Conservation (phyloP, 2,888 invertebrate genomes). For the Scaptomyza tumidula region DNA sequence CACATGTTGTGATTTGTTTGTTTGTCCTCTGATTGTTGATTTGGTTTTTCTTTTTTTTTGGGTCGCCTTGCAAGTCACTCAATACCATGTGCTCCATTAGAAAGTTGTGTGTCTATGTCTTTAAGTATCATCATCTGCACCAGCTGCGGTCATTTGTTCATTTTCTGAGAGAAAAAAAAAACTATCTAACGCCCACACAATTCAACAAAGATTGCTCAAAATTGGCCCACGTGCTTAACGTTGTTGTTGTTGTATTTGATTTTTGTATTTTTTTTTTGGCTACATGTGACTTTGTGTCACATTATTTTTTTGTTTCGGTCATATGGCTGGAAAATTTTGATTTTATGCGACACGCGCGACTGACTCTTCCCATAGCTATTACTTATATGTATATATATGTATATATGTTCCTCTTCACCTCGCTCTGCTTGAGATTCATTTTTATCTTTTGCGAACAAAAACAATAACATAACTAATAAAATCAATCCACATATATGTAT, state of each 20-base stretch:
- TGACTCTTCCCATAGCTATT: slow-evolving; percentile 27
- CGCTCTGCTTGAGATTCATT: slow-evolving; percentile 19
- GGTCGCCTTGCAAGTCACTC: slow-evolving; percentile 55
- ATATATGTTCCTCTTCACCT: slow-evolving; percentile 7
- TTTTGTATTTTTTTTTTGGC: slow-evolving; percentile 12
- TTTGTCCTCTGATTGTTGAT: slow-evolving; percentile 41
- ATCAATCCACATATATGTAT: slow-evolving; percentile 60
- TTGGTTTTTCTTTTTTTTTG: slow-evolving; percentile 32
- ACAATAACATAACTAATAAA: slow-evolving; percentile 56
- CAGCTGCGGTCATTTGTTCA: slow-evolving; percentile 36
- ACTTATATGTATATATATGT: neutral
- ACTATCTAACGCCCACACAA: slow-evolving; percentile 31
- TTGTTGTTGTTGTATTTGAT: neutral
- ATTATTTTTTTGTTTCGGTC: slow-evolving; percentile 14
- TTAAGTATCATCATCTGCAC: slow-evolving; percentile 14
- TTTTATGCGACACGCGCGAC: slow-evolving; percentile 53
- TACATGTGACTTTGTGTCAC: slow-evolving; percentile 51
- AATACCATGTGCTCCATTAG: slow-evolving; percentile 21
- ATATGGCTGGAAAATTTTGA: slow-evolving; percentile 48
- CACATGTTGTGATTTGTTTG: slow-evolving; percentile 27
- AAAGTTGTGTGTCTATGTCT: no score
- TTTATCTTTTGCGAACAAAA: neutral
- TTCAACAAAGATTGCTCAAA: slow-evolving; percentile 11
- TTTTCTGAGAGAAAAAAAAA: slow-evolving; percentile 20
- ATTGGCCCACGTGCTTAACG: slow-evolving; percentile 41